Evolutionary conservation across 2,888 invertebrate genomes (phyloP).

Genomic region (Opisthograptis luteolata): DNA sequence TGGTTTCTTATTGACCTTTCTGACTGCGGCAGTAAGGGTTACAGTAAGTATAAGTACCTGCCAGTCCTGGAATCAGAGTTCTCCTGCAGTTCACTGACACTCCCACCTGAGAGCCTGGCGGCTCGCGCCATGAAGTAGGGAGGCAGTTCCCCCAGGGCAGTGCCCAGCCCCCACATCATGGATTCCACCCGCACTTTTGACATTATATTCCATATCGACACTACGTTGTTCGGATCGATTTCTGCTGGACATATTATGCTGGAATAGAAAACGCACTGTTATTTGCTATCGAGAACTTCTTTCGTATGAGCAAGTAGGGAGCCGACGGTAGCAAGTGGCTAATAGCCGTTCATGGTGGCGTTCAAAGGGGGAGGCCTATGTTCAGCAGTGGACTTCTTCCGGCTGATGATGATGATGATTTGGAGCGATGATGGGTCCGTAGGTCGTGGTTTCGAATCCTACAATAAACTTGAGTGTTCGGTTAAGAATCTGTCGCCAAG

Average conservation of each 20-base stretch:
- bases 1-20: no score
- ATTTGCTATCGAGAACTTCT: not conserved
- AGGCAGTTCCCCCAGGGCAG: conserved; percentile 99
- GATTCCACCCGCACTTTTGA: conserved; percentile 96
- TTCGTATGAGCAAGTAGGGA: no score
- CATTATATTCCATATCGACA: conserved; percentile 97
- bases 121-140: conserved; percentile 99
- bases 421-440: no score
- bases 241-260: conserved; percentile 96
- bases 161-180: conserved; percentile 99
- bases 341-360: no score
- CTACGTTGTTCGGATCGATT: conserved; percentile 84
- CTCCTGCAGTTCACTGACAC: conserved; percentile 58
- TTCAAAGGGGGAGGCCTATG: no score
- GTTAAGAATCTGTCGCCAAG: no score
- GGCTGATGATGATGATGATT: no score
- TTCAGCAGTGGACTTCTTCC: no score
- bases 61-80: conserved; percentile 64
- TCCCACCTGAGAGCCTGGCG: conserved; percentile 87
- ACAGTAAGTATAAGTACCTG: conserved; percentile 39
- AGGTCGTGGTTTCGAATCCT: no score
- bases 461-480: no score
- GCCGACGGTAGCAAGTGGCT: no score
- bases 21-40: not conserved
- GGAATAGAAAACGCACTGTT: conserved; percentile 50